These are phyloP conservation scores for Azemiops feae DNA, from an alignment of 2,113 vertebrate species.

Conservation along the genomic window DNA sequence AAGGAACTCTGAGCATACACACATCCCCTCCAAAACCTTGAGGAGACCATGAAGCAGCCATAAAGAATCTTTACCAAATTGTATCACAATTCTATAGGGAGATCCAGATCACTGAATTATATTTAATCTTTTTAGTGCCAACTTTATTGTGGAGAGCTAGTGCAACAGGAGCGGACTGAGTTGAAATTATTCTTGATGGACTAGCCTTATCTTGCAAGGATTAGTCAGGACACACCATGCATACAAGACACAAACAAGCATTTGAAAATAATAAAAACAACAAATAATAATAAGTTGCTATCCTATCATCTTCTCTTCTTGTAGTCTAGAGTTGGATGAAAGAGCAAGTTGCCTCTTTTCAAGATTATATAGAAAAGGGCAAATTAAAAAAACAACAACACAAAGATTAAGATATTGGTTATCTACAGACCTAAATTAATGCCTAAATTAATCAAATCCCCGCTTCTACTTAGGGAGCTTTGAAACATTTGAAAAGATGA, in stretches of 20 bases:
- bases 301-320: neutral
- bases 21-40: neutral
- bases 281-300: neutral
- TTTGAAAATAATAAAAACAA: neutral
- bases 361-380: neutral
- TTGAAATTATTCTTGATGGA: neutral
- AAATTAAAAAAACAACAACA: neutral
- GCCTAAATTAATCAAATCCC: constrained; percentile 3
- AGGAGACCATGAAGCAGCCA: neutral
- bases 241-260: neutral
- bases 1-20: no score
- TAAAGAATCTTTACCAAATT: neutral
- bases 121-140: neutral
- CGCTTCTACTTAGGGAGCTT: neutral
- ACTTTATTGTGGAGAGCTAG: neutral
- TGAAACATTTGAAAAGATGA: neutral
- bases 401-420: neutral
- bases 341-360: neutral
- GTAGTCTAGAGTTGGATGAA: neutral
- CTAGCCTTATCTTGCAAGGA: neutral
- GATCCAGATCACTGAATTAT: neutral
- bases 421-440: neutral
- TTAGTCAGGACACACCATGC: neutral
- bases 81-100: neutral
- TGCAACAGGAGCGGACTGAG: neutral